Conservation (phyloP, 2,888 invertebrate species). For the Tachina lurida region DNA sequence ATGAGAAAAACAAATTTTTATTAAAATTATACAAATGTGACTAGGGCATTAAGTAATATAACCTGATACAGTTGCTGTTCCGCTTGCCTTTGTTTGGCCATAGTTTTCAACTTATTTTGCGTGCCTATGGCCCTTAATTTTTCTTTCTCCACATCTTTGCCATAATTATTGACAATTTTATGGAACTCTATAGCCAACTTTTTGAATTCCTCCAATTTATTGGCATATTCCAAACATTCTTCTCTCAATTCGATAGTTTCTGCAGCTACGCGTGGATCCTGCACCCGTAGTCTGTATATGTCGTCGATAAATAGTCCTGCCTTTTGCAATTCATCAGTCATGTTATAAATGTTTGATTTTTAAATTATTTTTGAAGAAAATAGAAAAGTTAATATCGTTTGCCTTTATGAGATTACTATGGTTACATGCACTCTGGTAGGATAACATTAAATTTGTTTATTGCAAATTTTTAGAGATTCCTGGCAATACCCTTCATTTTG, state of each 20-base stretch:
- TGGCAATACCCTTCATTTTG: too few species aligned
- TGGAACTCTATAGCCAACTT: conserved; percentile 91
- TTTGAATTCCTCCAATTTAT: conserved; percentile 92
- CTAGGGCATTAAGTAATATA: background rate
- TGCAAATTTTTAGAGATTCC: too few species aligned
- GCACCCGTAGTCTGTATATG: conserved; percentile 85
- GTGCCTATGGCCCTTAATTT: conserved; percentile 96
- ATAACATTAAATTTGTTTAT: too few species aligned
- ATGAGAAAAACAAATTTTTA: background rate
- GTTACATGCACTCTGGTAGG: too few species aligned
- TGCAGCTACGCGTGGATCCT: conserved; percentile 90
- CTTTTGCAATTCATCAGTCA: conserved; percentile 89
- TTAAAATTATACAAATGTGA: too few species aligned
- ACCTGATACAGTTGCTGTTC: conserved; percentile 94
- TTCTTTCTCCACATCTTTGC: conserved; percentile 93
- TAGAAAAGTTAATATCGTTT: too few species aligned
- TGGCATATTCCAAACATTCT: conserved; percentile 93
- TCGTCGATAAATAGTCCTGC: conserved; percentile 95
- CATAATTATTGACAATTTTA: conserved; percentile 88
- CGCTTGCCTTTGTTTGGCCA: conserved; percentile 93
- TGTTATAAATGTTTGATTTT: conserved; percentile 76
- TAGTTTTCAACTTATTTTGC: conserved; percentile 92
- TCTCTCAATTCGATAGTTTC: conserved; percentile 93
- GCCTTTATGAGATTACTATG: too few species aligned
- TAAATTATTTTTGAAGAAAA: background rate